A percentile compares a stretch with the other conserved stretches of the same genome.
phyloP scores from a whole-genome alignment of 2,113 vertebrate species.

The Saccopteryx leptura region DNA sequence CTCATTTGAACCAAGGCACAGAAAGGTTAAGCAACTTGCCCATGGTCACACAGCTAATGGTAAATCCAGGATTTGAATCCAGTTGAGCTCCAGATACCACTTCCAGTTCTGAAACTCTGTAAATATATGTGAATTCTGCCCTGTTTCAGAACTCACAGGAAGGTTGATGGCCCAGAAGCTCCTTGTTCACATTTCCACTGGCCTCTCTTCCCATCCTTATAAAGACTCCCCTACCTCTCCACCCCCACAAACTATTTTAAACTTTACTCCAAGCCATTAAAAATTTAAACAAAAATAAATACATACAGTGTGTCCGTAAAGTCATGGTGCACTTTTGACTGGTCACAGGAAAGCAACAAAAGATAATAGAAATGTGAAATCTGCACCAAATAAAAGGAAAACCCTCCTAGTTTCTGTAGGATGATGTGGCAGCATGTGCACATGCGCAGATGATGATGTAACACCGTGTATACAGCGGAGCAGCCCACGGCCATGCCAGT shows the following conservation, averaged over 20 bases:
- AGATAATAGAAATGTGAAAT: no score
- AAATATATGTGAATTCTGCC: neutral
- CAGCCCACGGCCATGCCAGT: no score
- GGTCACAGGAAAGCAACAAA: no score
- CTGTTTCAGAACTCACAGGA: neutral
- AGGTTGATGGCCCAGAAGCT: neutral
- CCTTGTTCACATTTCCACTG: neutral
- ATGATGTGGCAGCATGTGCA: no score
- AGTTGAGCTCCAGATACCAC: neutral
- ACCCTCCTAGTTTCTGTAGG: no score
- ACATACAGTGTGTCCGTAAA: neutral
- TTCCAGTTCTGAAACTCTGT: neutral
- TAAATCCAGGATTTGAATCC: neutral
- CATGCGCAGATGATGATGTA: no score
- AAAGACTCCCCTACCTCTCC: neutral
- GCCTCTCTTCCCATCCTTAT: neutral
- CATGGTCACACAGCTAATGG: neutral
- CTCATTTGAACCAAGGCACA: neutral
- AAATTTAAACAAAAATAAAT: constrained; percentile 51
- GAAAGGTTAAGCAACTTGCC: neutral
- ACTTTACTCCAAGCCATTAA: constrained; percentile 34
- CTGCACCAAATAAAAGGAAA: no score
- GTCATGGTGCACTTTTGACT: no score
- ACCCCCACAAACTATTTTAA: neutral
- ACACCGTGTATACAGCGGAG: no score